phyloP scores from a whole-genome alignment of 2,113 vertebrate genomes.

The Ornithorhynchus anatinus region DNA sequence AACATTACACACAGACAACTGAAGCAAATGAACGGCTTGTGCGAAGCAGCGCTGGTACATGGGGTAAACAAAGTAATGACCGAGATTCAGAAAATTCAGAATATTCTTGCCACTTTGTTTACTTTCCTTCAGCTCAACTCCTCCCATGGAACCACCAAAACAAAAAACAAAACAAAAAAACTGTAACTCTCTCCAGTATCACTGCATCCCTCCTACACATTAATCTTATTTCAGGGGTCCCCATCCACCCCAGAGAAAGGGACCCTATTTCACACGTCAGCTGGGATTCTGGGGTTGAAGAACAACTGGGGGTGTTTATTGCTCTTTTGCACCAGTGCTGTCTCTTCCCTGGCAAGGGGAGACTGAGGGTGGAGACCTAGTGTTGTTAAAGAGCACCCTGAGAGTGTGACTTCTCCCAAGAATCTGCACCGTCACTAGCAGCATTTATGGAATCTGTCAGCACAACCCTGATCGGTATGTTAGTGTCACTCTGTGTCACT shows the following conservation, averaged over 20 bases:
- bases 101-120: neutral
- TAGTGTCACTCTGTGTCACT: neutral
- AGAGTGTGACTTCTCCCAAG: slow-evolving; percentile 11
- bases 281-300: slow-evolving; percentile 18
- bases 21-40: neutral
- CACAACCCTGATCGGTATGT: slow-evolving; percentile 34
- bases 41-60: neutral
- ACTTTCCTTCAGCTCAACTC: neutral
- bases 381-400: slow-evolving; percentile 29
- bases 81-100: neutral
- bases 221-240: neutral
- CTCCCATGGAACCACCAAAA: neutral
- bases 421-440: slow-evolving; percentile 48
- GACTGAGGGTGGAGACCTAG: slow-evolving; percentile 42
- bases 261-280: neutral
- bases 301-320: slow-evolving; percentile 57
- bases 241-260: neutral
- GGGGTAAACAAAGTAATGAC: neutral
- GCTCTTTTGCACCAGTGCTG: slow-evolving; percentile 40
- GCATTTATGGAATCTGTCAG: slow-evolving; percentile 46
- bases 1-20: neutral
- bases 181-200: neutral
- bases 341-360: slow-evolving; percentile 28
- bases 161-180: too few species aligned
- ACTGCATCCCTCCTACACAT: neutral